phyloP scores from a whole-genome alignment of 2,797 vertebrate species.

The Hypotaenidia philippensis region DNA sequence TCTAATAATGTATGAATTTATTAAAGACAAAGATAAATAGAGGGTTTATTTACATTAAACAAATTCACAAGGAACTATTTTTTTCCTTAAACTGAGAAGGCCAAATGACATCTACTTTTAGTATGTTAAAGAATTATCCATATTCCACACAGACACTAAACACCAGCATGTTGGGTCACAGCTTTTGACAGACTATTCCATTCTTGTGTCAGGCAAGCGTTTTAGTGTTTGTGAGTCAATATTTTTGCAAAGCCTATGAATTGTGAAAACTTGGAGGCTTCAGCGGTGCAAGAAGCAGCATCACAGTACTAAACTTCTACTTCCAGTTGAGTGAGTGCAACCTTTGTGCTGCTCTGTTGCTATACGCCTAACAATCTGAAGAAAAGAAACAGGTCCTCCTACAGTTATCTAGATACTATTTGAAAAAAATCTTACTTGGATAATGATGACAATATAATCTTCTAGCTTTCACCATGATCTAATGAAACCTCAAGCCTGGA shows the following conservation, averaged over 20 bases:
- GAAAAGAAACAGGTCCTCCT: not conserved
- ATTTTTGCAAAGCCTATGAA: not conserved
- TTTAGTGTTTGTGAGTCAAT: not conserved
- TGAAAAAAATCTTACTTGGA: not conserved
- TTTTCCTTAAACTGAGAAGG: not conserved
- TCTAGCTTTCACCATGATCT: not conserved
- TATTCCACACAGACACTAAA: not conserved
- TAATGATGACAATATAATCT: not conserved
- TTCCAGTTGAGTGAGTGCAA: not conserved
- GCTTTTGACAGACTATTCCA: not conserved
- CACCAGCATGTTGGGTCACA: not conserved
- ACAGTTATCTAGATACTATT: not conserved
- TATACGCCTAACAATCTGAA: not conserved
- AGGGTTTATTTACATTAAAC: slow-evolving; percentile 78
- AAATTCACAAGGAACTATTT: slow-evolving; percentile 52
- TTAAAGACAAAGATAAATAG: slow-evolving; percentile 79
- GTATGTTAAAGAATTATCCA: not conserved
- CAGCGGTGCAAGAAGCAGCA: not conserved
- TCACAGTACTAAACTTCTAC: not conserved
- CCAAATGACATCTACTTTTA: not conserved
- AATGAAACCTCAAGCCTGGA: not conserved
- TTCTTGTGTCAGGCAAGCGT: not conserved
- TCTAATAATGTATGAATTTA: slow-evolving; percentile 80
- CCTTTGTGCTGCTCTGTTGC: not conserved
- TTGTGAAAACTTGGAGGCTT: not conserved